phyloP scores from a whole-genome alignment of 2,888 invertebrate species.

The Volucella inflata region DNA sequence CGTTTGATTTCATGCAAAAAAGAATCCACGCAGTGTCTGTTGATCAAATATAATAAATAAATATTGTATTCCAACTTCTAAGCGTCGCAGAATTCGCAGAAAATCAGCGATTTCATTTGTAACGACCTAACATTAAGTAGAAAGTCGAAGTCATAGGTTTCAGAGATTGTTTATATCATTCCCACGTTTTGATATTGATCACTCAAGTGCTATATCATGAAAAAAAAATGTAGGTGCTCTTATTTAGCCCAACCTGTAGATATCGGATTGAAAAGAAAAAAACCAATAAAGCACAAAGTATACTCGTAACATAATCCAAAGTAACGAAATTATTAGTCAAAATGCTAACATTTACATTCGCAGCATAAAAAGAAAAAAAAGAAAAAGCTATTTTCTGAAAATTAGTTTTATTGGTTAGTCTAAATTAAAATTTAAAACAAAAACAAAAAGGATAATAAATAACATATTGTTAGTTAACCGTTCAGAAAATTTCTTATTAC shows the following conservation, averaged over 20 bases:
- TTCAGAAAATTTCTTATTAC: conserved; percentile 44
- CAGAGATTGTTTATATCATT: too few relatives aligned
- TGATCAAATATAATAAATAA: too few relatives aligned
- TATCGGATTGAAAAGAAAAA: not conserved
- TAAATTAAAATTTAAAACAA: conserved; percentile 17
- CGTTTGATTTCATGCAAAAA: too few relatives aligned
- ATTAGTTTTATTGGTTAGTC: conserved; percentile 1
- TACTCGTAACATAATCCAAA: not conserved
- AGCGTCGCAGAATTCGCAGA: too few relatives aligned
- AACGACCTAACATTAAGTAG: too few relatives aligned
- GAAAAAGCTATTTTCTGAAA: not conserved
- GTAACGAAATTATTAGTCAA: conserved; percentile 29
- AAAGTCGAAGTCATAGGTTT: too few relatives aligned
- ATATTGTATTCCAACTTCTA: too few relatives aligned
- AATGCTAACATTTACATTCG: conserved; percentile 14
- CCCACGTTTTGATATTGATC: too few relatives aligned
- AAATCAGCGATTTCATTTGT: too few relatives aligned
- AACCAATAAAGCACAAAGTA: conserved; percentile 30
- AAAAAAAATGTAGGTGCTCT: conserved; percentile 13
- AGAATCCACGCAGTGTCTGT: too few relatives aligned
- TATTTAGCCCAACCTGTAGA: conserved; percentile 10
- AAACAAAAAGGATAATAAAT: conserved; percentile 14
- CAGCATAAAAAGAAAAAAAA: too few relatives aligned
- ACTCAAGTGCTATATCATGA: not conserved
- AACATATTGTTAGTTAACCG: conserved; percentile 51